A percentile compares a stretch with the other conserved stretches of the same genome.
Evolutionary conservation across 2,888 invertebrate species (phyloP).

Genomic region (Drosophila meridionalis): DNA sequence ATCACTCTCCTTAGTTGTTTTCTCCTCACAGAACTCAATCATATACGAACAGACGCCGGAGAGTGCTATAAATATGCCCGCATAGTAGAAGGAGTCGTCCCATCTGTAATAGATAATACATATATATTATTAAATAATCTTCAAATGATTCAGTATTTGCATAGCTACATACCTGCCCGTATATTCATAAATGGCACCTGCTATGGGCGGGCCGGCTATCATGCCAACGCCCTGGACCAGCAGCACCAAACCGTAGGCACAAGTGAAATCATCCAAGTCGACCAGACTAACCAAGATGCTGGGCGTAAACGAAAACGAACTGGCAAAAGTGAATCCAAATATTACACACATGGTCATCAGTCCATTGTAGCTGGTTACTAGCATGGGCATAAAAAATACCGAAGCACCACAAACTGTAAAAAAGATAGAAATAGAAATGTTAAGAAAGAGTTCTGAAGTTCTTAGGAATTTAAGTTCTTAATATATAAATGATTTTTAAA

Average conservation of each 20-base stretch:
- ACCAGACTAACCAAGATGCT: constrained; percentile 95
- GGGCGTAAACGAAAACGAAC: constrained; percentile 95
- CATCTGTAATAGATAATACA: constrained; percentile 85
- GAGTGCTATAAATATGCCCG: constrained; percentile 92
- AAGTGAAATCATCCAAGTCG: constrained; percentile 95
- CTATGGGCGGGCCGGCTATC: constrained; percentile 95
- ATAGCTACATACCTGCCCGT: constrained; percentile 77
- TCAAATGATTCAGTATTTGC: background rate
- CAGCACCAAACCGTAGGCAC: constrained; percentile 95
- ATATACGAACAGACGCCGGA: constrained; percentile 87
- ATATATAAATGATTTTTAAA: background rate
- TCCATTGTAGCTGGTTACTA: constrained; percentile 76
- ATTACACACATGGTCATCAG: constrained; percentile 86
- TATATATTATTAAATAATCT: background rate
- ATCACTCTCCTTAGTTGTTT: constrained; percentile 82
- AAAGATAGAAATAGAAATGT: background rate
- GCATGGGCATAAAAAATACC: constrained; percentile 83
- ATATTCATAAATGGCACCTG: constrained; percentile 87
- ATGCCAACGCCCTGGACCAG: constrained; percentile 97
- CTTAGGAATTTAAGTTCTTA: background rate
- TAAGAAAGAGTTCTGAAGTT: background rate
- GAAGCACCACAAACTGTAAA: constrained; percentile 83
- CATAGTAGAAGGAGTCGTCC: constrained; percentile 92
- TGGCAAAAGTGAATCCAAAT: constrained; percentile 96
- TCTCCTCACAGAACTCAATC: constrained; percentile 83